Base-by-base conservation (phyloP, 2,113 vertebrate species). In the Nannospalax galili region DNA sequence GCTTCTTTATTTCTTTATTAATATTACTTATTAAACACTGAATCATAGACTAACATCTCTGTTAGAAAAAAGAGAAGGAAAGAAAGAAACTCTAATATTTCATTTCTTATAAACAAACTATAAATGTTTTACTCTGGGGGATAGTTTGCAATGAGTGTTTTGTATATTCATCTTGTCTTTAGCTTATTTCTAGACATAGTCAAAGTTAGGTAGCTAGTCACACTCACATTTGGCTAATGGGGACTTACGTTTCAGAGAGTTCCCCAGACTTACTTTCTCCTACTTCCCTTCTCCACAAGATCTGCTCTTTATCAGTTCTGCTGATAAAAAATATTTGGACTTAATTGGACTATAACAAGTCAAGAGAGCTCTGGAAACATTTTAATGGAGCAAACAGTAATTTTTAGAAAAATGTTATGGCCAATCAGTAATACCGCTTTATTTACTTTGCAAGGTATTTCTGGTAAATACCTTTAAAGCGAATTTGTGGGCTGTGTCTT, bases 401-500 rank as follows among this genome's bases (percentile, higher is more conserved):
- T 22, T 45, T 69, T 87, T 65, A 37, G 81, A 22, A 20, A 96
- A n/a, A 3, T 22, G 10, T 69, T 64, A 45, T 78, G 16, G 64
- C 70, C 58, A 91, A 78, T 14, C 89, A 56, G 37, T 95, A 88
- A 81, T 7, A 12, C 11, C 37, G 69, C 35, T 78, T 88, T 37
- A 19, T 81, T 87, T 90, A 93, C 69, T 93, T 84, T 90, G 82
- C n/a, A 84, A 86, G 69, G 26, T 84, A 86, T 67, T 90, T 93
- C 45, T 67, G 37, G n/a, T 32, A 91, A 81, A 48, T 86, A 12
- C 15, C 37, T 58, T 90, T 85, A 69, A 96, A 84, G 40, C 93
- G 82, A 78, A 80, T 78, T 72, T 93, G 58, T 74, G 56, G 87
- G 40, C 60, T 73, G 52, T 79, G 48, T 16, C 17, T 60, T 73